A percentile compares a stretch with the other conserved stretches of the same genome.
phyloP scores from a whole-genome alignment of 2,113 vertebrate genomes.

The Mesoclemmys tuberculata region DNA sequence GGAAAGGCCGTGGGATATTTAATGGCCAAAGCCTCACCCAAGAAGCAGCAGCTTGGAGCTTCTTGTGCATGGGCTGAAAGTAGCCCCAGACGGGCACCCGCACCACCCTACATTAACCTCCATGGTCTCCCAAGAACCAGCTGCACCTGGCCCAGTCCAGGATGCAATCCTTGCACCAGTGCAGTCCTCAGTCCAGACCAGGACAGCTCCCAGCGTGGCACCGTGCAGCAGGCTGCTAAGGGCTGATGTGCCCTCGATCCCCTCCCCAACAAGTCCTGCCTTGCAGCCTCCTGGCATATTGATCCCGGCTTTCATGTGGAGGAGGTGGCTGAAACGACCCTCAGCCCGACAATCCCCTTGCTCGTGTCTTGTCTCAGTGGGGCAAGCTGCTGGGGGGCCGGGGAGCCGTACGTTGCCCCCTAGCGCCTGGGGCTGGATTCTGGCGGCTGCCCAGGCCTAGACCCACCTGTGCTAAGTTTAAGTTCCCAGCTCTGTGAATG shows the following conservation, averaged over 20 bases:
- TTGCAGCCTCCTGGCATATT: not conserved
- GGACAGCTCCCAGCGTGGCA: not conserved
- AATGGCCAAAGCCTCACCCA: not conserved
- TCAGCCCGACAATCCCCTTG: not conserved
- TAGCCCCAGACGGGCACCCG: not conserved
- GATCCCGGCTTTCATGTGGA: too few relatives aligned
- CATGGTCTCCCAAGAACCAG: not conserved
- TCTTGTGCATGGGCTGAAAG: not conserved
- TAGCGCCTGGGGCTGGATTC: not conserved
- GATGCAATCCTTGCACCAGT: not conserved
- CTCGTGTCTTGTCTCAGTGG: not conserved
- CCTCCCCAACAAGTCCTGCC: not conserved
- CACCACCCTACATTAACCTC: not conserved
- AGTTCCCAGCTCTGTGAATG: not conserved
- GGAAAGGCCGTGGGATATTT: not conserved
- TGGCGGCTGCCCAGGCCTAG: not conserved
- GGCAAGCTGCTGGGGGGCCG: not conserved
- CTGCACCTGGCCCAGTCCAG: not conserved
- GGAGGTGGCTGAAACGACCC: too few relatives aligned
- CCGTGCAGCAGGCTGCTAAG: not conserved
- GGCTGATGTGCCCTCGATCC: not conserved
- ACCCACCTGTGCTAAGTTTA: not conserved
- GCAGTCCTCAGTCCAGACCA: not conserved
- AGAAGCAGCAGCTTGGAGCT: not conserved
- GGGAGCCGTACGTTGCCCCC: not conserved